phyloP scores from a whole-genome alignment of 2,797 vertebrate genomes.

The Acanthurus lineatus region DNA sequence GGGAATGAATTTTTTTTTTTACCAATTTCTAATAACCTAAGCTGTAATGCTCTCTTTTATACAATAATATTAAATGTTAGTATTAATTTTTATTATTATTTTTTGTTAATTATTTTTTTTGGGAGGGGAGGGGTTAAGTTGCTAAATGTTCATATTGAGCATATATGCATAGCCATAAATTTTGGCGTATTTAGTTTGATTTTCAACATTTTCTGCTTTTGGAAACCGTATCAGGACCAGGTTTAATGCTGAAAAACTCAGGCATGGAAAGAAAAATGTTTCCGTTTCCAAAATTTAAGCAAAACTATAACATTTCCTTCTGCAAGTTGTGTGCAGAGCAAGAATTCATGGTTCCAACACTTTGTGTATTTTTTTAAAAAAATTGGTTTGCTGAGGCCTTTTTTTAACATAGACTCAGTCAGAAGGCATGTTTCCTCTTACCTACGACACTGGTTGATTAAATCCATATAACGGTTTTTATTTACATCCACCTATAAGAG shows the following conservation, averaged over 20 bases:
- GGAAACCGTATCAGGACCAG: no score
- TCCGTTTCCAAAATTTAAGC: not conserved
- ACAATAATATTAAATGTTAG: not conserved
- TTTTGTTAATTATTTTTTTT: not conserved
- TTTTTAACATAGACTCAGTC: not conserved
- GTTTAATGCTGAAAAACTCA: not conserved
- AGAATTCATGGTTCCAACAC: not conserved
- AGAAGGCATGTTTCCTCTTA: not conserved
- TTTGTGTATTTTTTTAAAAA: no score
- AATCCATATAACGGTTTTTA: not conserved
- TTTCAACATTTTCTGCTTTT: no score
- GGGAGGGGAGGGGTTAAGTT: not conserved
- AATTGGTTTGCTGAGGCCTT: no score
- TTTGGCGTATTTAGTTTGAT: not conserved
- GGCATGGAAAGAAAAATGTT: not conserved
- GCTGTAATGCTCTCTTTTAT: not conserved
- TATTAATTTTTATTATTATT: not conserved
- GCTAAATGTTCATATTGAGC: not conserved
- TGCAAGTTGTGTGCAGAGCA: not conserved
- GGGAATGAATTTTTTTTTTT: not conserved
- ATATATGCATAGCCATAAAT: not conserved
- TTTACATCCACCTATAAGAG: not conserved
- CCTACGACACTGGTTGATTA: constrained; percentile 10
- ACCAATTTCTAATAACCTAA: not conserved
- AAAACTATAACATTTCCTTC: not conserved